Evolutionary conservation across 2,797 vertebrate species (phyloP).

Genomic region (Chelidonichthys spinosus): DNA sequence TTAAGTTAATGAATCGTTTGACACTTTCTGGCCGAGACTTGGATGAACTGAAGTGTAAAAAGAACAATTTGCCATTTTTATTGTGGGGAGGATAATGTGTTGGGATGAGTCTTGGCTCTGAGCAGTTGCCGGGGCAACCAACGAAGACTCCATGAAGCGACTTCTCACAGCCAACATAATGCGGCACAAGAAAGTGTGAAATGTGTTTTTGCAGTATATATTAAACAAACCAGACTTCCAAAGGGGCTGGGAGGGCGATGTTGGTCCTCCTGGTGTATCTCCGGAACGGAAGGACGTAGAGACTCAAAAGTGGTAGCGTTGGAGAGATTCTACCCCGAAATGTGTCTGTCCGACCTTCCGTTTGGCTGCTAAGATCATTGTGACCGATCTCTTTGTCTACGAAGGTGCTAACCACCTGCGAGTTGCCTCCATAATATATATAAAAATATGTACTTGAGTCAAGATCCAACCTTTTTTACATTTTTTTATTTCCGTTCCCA

Average conservation of each 20-base stretch:
- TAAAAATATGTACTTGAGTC: too few species aligned
- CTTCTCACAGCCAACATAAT: not conserved
- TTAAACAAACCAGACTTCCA: not conserved
- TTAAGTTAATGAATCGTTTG: not conserved
- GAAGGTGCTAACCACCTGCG: too few species aligned
- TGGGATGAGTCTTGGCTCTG: not conserved
- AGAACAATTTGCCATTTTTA: not conserved
- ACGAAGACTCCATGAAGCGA: not conserved
- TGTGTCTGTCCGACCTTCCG: too few species aligned
- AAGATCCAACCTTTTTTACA: too few species aligned
- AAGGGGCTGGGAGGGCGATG: not conserved
- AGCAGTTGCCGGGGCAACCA: conserved; percentile 5
- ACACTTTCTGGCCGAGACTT: not conserved
- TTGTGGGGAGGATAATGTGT: not conserved
- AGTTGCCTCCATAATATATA: too few species aligned
- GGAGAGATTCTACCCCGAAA: too few species aligned
- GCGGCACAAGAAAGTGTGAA: not conserved
- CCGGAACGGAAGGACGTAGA: too few species aligned
- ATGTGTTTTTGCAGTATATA: not conserved
- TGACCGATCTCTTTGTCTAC: too few species aligned
- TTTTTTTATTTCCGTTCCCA: too few species aligned
- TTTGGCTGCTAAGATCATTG: too few species aligned
- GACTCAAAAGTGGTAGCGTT: too few species aligned
- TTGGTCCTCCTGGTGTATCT: too few species aligned
- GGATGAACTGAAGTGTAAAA: not conserved